These are phyloP conservation scores for Crotophaga sulcirostris DNA, from an alignment of 2,113 vertebrate genomes.

Conservation along the genomic window DNA sequence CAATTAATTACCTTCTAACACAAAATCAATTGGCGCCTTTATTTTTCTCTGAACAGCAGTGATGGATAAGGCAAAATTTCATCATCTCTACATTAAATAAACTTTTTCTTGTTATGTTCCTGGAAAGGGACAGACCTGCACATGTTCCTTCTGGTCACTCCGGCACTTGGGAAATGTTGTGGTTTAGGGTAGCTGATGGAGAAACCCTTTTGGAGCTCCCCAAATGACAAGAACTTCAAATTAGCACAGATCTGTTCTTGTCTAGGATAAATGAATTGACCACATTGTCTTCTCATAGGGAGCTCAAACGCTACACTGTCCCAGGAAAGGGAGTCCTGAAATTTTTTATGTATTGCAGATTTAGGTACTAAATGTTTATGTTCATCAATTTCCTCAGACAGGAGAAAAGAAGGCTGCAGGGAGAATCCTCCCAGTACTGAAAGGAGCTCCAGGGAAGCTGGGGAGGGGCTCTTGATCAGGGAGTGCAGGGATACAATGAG, in stretches of 20 bases:
- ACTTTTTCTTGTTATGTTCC: neutral
- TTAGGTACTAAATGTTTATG: neutral
- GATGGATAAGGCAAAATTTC: constrained; percentile 36
- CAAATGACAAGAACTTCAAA: neutral
- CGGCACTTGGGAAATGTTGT: neutral
- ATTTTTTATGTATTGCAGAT: neutral
- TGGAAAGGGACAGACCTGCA: neutral
- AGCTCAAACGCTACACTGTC: neutral
- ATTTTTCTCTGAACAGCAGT: neutral
- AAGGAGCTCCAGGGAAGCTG: too few species aligned
- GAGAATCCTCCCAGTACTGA: too few species aligned
- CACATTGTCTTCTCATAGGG: neutral
- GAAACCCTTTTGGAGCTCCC: neutral
- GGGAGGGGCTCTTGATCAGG: too few species aligned
- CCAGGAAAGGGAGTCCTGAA: neutral
- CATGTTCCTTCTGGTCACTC: neutral
- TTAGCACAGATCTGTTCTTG: neutral
- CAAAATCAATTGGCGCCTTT: constrained; percentile 44
- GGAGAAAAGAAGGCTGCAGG: too few species aligned
- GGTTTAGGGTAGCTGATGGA: neutral
- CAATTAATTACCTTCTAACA: constrained; percentile 56
- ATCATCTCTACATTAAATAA: neutral
- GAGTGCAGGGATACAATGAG: too few species aligned
- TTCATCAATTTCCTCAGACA: neutral
- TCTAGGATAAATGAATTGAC: neutral